These are phyloP conservation scores for Melanerpes formicivorus DNA, from an alignment of 2,113 vertebrate species.

Conservation along the genomic window DNA sequence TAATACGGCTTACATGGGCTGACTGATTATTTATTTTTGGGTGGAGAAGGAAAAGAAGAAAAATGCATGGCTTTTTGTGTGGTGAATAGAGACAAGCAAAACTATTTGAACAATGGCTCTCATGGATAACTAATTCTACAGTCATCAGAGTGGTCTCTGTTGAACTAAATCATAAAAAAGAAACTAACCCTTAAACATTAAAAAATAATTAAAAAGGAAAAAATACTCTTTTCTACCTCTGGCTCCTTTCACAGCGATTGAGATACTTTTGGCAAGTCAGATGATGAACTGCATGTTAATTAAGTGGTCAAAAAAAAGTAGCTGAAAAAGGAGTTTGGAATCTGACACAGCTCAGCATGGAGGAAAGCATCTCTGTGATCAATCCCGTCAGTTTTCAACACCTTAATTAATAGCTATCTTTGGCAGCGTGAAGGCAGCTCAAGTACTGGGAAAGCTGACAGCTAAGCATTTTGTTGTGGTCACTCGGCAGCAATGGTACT, in stretches of 20 bases:
- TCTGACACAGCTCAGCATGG: not conserved
- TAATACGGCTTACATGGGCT: not conserved
- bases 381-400: not conserved
- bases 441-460: not conserved
- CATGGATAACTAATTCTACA: not conserved
- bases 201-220: not conserved
- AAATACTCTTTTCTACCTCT: not conserved
- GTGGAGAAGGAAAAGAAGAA: not conserved
- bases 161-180: not conserved
- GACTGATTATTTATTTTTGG: not conserved
- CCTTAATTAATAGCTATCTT: slow-evolving; percentile 25
- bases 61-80: not conserved
- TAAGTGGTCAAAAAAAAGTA: not conserved
- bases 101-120: not conserved
- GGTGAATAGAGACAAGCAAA: not conserved
- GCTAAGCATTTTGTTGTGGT: not conserved
- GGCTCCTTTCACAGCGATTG: not conserved
- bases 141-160: not conserved
- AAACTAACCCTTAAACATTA: not conserved
- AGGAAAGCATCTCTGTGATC: not conserved
- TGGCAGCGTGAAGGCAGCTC: not conserved
- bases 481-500: not conserved
- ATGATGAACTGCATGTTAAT: slow-evolving; percentile 9
- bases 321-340: not conserved
- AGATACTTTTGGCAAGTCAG: not conserved